A percentile compares a stretch with the other conserved stretches of the same genome.
Evolutionary conservation across 2,113 vertebrate species (phyloP).

Genomic region (Archilochus colubris): DNA sequence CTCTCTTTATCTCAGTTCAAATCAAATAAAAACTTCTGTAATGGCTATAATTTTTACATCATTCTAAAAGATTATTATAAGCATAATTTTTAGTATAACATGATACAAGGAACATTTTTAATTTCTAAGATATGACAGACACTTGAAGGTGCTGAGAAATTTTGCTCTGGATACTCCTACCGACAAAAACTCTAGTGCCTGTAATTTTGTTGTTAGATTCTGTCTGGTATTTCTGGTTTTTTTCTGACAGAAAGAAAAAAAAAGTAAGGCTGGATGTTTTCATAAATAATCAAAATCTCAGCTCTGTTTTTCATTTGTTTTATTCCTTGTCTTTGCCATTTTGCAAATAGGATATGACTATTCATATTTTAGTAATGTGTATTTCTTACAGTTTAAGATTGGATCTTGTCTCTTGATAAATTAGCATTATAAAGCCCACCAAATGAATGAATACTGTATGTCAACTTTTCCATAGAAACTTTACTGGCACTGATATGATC

Average conservation of each 20-base stretch:
- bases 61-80: background rate
- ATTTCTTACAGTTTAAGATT: background rate
- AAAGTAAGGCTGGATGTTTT: background rate
- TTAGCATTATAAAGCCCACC: background rate
- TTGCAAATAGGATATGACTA: background rate
- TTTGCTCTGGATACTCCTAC: background rate
- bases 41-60: accelerated
- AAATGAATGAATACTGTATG: background rate
- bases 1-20: background rate
- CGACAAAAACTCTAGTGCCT: background rate
- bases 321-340: background rate
- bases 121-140: background rate
- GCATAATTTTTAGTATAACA: background rate
- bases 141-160: background rate
- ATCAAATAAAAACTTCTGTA: background rate
- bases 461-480: background rate
- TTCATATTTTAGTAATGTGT: background rate
- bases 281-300: background rate
- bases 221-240: background rate
- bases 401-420: background rate
- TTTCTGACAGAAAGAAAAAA: background rate
- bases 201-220: background rate
- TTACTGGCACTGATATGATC: background rate
- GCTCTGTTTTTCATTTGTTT: background rate
- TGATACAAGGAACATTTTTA: background rate